Percentiles rank a stretch among this genome's conserved stretches.
Conservation (phyloP, 2,797 vertebrate species). For the Girardinus metallicus region DNA sequence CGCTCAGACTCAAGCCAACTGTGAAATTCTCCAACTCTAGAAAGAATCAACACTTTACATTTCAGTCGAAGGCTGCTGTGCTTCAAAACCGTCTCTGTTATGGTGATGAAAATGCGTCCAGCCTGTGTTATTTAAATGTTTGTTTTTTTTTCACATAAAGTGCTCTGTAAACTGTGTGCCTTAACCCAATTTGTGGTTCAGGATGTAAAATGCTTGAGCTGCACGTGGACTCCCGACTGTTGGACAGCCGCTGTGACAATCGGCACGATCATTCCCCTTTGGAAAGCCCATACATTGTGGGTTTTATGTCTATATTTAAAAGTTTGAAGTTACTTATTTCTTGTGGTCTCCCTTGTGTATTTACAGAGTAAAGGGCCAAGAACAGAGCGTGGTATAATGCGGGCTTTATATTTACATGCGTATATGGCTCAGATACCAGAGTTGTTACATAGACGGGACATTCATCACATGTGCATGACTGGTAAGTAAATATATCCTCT, state of each 20-base stretch:
- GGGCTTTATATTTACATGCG: constrained; percentile 4
- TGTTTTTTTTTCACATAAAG: background rate
- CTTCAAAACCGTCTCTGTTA: constrained; percentile 12
- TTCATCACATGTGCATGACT: constrained; percentile 23
- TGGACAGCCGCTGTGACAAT: constrained; percentile 39
- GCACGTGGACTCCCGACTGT: constrained; percentile 33
- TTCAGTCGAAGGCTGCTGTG: background rate
- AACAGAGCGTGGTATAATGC: constrained; percentile 21
- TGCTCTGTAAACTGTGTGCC: constrained; percentile 58
- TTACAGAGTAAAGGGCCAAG: constrained; percentile 26
- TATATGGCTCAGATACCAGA: constrained; percentile 14
- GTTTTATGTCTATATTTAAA: constrained; percentile 23
- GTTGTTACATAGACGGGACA: background rate
- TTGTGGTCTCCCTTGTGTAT: constrained; percentile 27
- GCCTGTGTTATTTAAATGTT: constrained; percentile 3
- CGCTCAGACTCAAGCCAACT: constrained; percentile 5
- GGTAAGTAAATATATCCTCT: constrained; percentile 34
- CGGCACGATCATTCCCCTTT: constrained; percentile 46
- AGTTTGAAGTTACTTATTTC: constrained; percentile 23
- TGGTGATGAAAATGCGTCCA: background rate
- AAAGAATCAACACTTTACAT: background rate
- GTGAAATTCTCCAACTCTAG: background rate
- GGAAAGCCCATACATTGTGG: background rate
- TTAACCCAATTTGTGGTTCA: constrained; percentile 35
- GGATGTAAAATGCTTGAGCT: constrained; percentile 3